Evolutionary conservation across 2,888 invertebrate species (phyloP).

Genomic region (Ophioninae sp.): DNA sequence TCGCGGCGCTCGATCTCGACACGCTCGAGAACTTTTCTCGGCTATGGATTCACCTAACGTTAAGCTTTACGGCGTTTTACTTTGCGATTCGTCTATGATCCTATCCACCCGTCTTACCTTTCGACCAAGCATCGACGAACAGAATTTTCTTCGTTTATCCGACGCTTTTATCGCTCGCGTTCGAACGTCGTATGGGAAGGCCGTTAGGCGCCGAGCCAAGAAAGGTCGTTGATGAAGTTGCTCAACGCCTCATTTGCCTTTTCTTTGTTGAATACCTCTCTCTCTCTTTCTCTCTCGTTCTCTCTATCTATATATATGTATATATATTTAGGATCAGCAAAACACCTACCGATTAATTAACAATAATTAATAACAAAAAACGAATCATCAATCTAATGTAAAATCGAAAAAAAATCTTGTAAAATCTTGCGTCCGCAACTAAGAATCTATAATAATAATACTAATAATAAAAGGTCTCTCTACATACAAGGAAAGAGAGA

Average conservation of each 20-base stretch:
- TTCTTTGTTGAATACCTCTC: neutral
- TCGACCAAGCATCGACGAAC: neutral
- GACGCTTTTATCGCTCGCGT: slow-evolving; percentile 5
- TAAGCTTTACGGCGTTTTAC: neutral
- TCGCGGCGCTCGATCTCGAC: slow-evolving; percentile 57
- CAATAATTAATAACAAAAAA: too few relatives aligned
- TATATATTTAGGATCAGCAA: too few relatives aligned
- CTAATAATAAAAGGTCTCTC: too few relatives aligned
- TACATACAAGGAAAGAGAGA: too few relatives aligned
- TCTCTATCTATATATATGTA: too few relatives aligned
- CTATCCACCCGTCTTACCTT: neutral
- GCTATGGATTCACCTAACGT: slow-evolving; percentile 48
- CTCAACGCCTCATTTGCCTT: slow-evolving; percentile 1
- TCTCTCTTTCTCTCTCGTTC: neutral
- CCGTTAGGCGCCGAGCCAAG: slow-evolving; percentile 1
- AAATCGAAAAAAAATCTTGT: too few relatives aligned
- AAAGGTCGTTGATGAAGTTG: slow-evolving; percentile 25
- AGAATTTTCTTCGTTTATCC: slow-evolving; percentile 20
- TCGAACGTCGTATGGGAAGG: slow-evolving; percentile 3
- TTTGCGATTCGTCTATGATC: slow-evolving; percentile 10
- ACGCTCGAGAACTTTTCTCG: slow-evolving; percentile 59
- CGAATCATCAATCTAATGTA: too few relatives aligned
- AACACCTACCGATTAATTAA: too few relatives aligned
- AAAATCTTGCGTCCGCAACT: too few relatives aligned
- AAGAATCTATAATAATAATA: too few relatives aligned